Evolutionary conservation across 2,797 vertebrate species (phyloP).

Genomic region (Hemibagrus guttatus): DNA sequence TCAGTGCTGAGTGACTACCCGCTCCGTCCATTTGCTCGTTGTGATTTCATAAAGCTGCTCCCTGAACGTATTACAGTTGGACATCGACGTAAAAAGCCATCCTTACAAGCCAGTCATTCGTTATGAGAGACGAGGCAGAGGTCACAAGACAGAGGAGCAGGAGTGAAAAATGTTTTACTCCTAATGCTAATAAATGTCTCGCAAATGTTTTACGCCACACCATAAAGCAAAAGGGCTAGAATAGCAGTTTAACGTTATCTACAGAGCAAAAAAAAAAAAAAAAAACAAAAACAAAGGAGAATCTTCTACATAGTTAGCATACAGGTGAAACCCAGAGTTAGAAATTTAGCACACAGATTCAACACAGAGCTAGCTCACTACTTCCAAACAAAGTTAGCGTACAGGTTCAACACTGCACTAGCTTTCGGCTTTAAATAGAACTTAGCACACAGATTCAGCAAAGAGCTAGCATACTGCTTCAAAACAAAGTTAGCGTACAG

Average conservation of each 20-base stretch:
- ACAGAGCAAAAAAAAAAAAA: background rate
- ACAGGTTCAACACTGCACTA: background rate
- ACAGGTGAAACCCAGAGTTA: background rate
- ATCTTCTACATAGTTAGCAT: background rate
- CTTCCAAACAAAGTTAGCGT: background rate
- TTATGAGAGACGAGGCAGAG: constrained; percentile 40
- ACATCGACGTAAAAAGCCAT: constrained; percentile 11
- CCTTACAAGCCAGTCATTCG: constrained; percentile 45
- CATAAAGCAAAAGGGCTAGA: background rate
- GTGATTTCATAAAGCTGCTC: constrained; percentile 8
- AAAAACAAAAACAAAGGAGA: background rate
- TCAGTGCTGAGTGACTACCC: background rate
- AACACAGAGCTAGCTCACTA: background rate
- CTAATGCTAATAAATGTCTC: background rate
- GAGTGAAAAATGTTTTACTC: background rate
- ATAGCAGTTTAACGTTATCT: background rate
- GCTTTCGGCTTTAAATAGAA: background rate
- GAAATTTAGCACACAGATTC: background rate
- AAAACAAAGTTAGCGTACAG: background rate
- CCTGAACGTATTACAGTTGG: constrained; percentile 2
- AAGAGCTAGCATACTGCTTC: background rate
- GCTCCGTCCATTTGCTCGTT: background rate
- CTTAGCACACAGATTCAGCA: background rate
- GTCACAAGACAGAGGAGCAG: background rate
- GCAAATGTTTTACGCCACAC: background rate